Conservation (phyloP, 1,140 invertebrate species). For the Acyrthosiphon pisum region DNA sequence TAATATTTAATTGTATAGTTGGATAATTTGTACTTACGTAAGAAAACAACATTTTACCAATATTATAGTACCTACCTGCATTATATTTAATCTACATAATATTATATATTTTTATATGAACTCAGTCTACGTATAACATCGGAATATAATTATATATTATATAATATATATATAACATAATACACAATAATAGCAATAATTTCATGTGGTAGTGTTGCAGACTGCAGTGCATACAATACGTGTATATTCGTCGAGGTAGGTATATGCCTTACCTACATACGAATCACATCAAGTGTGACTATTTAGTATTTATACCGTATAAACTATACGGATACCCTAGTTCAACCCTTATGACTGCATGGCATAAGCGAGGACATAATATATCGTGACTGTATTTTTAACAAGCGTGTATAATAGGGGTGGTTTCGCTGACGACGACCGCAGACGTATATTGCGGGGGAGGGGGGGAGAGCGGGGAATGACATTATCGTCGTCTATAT, state of each 20-base stretch:
- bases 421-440: neutral
- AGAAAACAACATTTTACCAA: neutral
- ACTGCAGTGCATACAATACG: neutral
- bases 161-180: neutral
- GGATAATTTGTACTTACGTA: neutral
- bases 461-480: neutral
- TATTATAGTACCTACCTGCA: neutral
- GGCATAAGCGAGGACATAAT: too few relatives aligned
- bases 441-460: too few relatives aligned
- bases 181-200: neutral
- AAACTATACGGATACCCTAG: neutral
- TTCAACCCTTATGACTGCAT: neutral
- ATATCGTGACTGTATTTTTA: neutral
- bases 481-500: neutral
- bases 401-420: neutral
- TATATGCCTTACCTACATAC: neutral
- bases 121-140: neutral
- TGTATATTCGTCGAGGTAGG: neutral
- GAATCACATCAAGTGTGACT: neutral
- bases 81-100: neutral
- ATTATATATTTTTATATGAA: neutral
- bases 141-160: neutral
- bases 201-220: too few relatives aligned
- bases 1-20: neutral
- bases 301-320: neutral